These are phyloP conservation scores for Euleptes europaea DNA, from an alignment of 2,113 vertebrate species.

Conservation along the genomic window DNA sequence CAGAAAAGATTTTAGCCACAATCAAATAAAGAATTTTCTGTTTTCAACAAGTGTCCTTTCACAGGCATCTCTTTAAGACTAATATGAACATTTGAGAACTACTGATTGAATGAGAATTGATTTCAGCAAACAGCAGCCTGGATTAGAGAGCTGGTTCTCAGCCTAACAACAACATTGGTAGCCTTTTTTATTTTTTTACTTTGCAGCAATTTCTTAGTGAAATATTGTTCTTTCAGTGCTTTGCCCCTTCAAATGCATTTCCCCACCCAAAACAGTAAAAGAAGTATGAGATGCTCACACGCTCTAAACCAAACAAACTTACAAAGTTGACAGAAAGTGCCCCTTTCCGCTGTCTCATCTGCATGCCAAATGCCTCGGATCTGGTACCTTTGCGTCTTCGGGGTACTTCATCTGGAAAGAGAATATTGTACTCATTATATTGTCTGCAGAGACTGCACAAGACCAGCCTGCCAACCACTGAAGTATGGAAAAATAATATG, in stretches of 20 bases:
- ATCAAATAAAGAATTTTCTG: background rate
- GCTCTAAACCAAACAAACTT: slow-evolving; percentile 70
- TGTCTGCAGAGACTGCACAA: background rate
- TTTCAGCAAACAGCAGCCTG: background rate
- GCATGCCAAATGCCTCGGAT: slow-evolving; percentile 93
- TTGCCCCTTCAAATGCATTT: background rate
- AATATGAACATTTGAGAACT: background rate
- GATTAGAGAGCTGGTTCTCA: background rate
- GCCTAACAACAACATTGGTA: background rate
- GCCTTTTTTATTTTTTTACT: background rate
- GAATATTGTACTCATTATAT: slow-evolving; percentile 29
- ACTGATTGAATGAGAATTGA: background rate
- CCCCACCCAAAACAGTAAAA: background rate
- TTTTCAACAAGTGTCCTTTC: background rate
- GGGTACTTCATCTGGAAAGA: slow-evolving; percentile 76
- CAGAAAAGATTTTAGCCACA: background rate
- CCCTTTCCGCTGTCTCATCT: slow-evolving; percentile 96
- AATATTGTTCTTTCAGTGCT: background rate
- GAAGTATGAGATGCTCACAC: background rate
- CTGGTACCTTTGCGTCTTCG: slow-evolving; percentile 83
- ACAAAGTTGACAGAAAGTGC: slow-evolving; percentile 96
- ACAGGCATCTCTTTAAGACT: background rate
- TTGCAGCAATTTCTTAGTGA: background rate
- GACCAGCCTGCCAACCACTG: background rate
- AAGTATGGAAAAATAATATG: background rate